Conservation (phyloP, 1,140 invertebrate genomes). For the Drosophila takahashii region DNA sequence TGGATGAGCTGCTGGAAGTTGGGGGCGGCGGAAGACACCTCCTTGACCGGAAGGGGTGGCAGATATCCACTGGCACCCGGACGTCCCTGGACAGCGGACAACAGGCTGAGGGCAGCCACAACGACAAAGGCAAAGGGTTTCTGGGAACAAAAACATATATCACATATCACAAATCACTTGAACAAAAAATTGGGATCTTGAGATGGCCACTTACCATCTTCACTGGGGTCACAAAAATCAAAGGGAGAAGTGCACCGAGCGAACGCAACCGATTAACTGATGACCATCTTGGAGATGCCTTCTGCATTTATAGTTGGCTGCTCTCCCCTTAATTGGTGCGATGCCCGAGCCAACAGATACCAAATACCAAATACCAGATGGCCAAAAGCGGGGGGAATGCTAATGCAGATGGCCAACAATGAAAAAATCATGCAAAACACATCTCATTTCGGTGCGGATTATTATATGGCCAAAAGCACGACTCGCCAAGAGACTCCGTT, state of each 20-base stretch:
- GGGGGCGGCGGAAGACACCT: constrained; percentile 31
- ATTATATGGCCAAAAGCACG: constrained; percentile 51
- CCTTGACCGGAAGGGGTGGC: constrained; percentile 53
- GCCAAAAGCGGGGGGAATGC: constrained; percentile 34
- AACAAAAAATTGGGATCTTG: constrained; percentile 5
- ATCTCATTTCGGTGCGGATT: constrained; percentile 58
- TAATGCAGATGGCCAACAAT: constrained; percentile 67
- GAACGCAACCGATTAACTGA: constrained; percentile 72
- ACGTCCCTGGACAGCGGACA: constrained; percentile 43
- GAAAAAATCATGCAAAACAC: constrained; percentile 75
- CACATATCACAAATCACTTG: constrained; percentile 2
- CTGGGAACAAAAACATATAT: constrained; percentile 17
- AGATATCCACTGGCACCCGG: constrained; percentile 44
- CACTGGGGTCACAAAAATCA: constrained; percentile 40
- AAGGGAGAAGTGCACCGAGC: constrained; percentile 57
- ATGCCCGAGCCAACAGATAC: too few relatives aligned
- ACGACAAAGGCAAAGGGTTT: constrained; percentile 50
- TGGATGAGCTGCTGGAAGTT: constrained; percentile 36
- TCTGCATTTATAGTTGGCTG: constrained; percentile 65
- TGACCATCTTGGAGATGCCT: constrained; percentile 31
- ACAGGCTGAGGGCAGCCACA: constrained; percentile 42
- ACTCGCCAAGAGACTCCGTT: not conserved
- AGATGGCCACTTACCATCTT: constrained; percentile 70
- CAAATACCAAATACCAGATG: constrained; percentile 12
- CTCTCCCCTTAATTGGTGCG: constrained; percentile 41